phyloP scores from a whole-genome alignment of 2,888 invertebrate species.

The Thymelicus lineola region DNA sequence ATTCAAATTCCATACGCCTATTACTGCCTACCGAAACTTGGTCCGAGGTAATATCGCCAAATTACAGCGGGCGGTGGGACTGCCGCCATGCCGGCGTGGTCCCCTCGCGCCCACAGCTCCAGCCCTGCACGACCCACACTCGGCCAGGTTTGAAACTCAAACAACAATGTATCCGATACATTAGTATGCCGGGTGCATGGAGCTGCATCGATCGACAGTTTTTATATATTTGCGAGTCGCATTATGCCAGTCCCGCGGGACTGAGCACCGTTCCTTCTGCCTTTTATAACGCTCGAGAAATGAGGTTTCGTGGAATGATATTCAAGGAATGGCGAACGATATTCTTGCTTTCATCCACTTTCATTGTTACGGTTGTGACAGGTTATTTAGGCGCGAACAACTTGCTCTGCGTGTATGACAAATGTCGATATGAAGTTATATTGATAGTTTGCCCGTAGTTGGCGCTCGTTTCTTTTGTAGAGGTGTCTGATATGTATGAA shows the following conservation, averaged over 20 bases:
- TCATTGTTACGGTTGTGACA: too few species aligned
- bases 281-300: constrained; percentile 5
- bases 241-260: constrained; percentile 22
- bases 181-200: constrained; percentile 26
- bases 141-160: constrained; percentile 1
- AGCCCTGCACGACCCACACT: neutral
- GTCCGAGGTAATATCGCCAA: too few species aligned
- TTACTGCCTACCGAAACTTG: too few species aligned
- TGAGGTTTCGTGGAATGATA: neutral
- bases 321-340: neutral
- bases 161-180: constrained; percentile 6
- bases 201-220: constrained; percentile 31
- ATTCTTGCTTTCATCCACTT: neutral
- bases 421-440: too few species aligned
- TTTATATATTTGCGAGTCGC: constrained; percentile 25
- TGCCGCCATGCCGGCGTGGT: too few species aligned
- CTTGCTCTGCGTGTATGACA: too few species aligned
- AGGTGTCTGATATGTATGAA: too few species aligned
- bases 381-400: too few species aligned
- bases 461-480: too few species aligned
- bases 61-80: too few species aligned
- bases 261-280: constrained; percentile 4
- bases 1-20: too few species aligned
- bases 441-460: too few species aligned
- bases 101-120: neutral